Base-by-base conservation (phyloP, 30 jellyfish, hydroid and myxozoan genomes). In the Sanderia malayensis region DNA sequence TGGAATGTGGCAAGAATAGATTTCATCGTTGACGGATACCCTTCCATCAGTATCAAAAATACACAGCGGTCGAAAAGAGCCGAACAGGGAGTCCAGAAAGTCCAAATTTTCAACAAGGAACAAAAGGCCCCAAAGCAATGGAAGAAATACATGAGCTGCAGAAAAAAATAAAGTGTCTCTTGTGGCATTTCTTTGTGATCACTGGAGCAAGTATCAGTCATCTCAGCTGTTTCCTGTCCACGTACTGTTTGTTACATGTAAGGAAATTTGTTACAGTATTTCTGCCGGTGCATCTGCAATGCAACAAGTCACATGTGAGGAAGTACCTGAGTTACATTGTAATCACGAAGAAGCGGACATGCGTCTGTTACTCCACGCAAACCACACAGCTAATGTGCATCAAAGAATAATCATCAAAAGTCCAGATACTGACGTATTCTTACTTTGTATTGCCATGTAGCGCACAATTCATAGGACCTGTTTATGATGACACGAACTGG, bases 51-150 rank as follows among this genome's bases (percentile, higher is more conserved):
- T 25, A 74, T 60, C 64, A 74, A 74, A 44, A 31, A 21, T 4
- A 29, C 67, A 30, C 83, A 74, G 34, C 65, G 86, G 31, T 52
- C 2, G 9, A 74, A 30, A 49, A 25, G 80, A 8, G 64, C 86
- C 2, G 30, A 46, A 31, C 25, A 19, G 8, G 73, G 84, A 0
- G 15, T 27, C 2, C 84, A 71, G 44, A 52, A 17, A 13, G 23
- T 70, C 45, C 19, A 37, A 18, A 70, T 44, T 15, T 47, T 22
- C 34, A 21, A 46, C 60, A 18, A 67, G 0, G 26, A 44, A 0
- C 76, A 70, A 27, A 46, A 70, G 24, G 74, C 45, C 4, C 82
- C 82, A 37, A 70, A 37, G 33, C 82, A 70, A 70, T 70, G 82
- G 82, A 70, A 1, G 20, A 70, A 70, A 18, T 70, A 44, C 49